Evolutionary conservation across 2,113 vertebrate genomes (phyloP), one percentile per base, ranked within the genome.

Genomic region (Engystomops pustulosus): DNA sequence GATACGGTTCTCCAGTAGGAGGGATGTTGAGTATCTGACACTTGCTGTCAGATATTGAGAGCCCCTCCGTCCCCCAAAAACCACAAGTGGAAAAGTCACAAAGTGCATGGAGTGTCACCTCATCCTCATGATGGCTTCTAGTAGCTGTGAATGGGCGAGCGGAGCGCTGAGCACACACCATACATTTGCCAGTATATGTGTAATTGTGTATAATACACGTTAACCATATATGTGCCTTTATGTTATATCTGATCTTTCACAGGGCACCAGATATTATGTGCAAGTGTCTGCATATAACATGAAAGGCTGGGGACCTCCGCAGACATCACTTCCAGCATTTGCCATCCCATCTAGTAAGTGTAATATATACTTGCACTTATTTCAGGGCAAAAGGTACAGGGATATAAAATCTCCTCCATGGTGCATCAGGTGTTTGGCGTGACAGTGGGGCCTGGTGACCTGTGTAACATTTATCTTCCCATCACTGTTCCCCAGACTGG

Each of bases 251-350:
- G 18, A 36, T 74, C 45, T 65, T 49, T 86, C 20, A 0, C 91
- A 97, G 96, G 95, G 95, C 75, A 91, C 89, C 0, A 86, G 90
- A 4, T 97, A 96, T 90, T 96, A 96, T 0, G 89, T 96, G 82
- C 95, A 93, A 36, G 96, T 97, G 68, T 94, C 93, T 0, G 95
- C 96, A 41, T 97, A 96, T 90, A 97, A 97, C 90, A 97, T 97
- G 96, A 98, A 97, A 88, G 96, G 96, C 36, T 98, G 96, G 96
- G 95, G 96, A 6, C 89, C 93, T 23, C 89, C 94, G 0, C 92
- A 93, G 23, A 79, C 88, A 65, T 95, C 96, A 0, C 68, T 89
- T 45, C 96, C 96, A 20, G 85, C 90, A 30, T 96, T 91, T 1
- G 95, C 95, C 25, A 88, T 92, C 72, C 95, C 96, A 47, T 98